Conservation (phyloP, 2,113 vertebrate species). For the Aspiorhynchus laticeps region DNA sequence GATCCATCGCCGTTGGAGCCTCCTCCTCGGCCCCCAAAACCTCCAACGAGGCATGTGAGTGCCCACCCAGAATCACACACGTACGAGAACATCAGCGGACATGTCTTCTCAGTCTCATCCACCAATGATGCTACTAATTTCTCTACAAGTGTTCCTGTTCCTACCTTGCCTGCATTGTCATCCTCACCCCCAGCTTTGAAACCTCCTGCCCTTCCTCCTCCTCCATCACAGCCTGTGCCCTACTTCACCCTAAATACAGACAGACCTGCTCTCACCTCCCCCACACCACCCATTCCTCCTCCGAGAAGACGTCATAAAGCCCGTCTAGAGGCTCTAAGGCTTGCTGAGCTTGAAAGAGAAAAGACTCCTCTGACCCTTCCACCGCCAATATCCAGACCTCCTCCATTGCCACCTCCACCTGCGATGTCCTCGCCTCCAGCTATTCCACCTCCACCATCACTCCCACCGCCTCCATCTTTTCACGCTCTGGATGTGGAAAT, state of each 20-base stretch:
- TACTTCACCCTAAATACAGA: conserved; percentile 71
- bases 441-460: conserved; percentile 73
- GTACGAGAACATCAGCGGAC: conserved; percentile 76
- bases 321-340: conserved; percentile 75
- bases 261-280: conserved; percentile 61
- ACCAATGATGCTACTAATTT: conserved; percentile 67
- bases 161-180: background rate
- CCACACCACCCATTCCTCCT: conserved; percentile 76
- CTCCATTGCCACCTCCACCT: conserved; percentile 77
- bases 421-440: conserved; percentile 65
- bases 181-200: conserved; percentile 35
- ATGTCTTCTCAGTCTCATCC: conserved; percentile 50
- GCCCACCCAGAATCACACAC: conserved; percentile 75
- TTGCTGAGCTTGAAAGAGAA: conserved; percentile 70
- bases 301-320: conserved; percentile 78
- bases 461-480: conserved; percentile 79
- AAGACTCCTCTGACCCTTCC: conserved; percentile 72
- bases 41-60: conserved; percentile 73
- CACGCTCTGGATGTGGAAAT: conserved; percentile 81
- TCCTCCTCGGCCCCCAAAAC: conserved; percentile 77
- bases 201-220: conserved; percentile 56
- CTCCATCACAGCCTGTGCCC: conserved; percentile 63
- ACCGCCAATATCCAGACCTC: conserved; percentile 73
- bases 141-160: conserved; percentile 59
- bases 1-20: conserved; percentile 71